Base-by-base conservation (phyloP, 1,140 invertebrate genomes). In the Oryctes rhinoceros region DNA sequence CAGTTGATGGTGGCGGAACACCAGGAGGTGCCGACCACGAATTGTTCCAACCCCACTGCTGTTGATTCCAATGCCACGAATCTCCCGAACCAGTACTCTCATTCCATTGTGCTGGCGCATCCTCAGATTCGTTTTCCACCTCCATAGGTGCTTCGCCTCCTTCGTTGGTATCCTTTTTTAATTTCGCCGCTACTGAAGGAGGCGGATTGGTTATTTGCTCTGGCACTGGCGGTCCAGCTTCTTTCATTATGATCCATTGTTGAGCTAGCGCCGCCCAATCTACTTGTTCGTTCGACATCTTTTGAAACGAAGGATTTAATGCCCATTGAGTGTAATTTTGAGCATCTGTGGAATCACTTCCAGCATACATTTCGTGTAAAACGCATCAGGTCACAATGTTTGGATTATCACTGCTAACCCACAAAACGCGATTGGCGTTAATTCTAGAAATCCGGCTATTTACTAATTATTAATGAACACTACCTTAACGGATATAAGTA, bases 231-330 rank as follows among this genome's bases (percentile, higher is more conserved):
- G 90, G 90, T 53, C 89, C 89, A 18, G 91, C 91, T 87, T 97
- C 96, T 85, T 97, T 97, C 96, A 98, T 98, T 86, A 95, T 94
- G 81, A 99, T 99, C 97, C 97, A 98, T 92, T 98, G 97, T 85
- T 98, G 97, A 18, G 97, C 97, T 82, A 99, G 88, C 78, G 95
- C 93, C 44, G 96, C 97, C 97, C 97, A 98, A 88, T 99, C 97
- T 78, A 98, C 97, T 92, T 90, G 88, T 81, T 91, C 91, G 81
- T 89, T 89, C 13, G 85, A 77, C 81, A 90, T 87, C 85, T 90
- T 90, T 87, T 87, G 86, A 78, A 86, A 88, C 74, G 91, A 90
- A 20, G 93, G 92, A 90, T 94, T 94, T 30, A 94, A 87, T 30
- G 93, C 92, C 93, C 93, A 94, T 85, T 94, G 92, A 82, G 91